phyloP scores from a whole-genome alignment of 2,113 vertebrate species.

The Sinocyclocheilus anshuiensis region DNA sequence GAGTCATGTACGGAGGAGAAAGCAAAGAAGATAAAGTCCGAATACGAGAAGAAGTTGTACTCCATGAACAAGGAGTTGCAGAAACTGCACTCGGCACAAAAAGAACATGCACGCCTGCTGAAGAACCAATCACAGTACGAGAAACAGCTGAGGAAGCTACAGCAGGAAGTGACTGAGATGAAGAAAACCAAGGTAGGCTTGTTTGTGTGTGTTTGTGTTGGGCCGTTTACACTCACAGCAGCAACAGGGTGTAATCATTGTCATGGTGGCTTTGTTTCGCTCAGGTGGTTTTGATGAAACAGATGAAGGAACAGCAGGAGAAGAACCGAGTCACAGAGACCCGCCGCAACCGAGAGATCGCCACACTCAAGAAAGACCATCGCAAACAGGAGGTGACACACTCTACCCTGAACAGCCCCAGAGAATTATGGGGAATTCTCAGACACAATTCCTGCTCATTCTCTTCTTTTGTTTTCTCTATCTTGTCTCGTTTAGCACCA shows the following conservation, averaged over 20 bases:
- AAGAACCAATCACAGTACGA: constrained; percentile 97
- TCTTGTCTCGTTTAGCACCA: constrained; percentile 79
- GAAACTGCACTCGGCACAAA: constrained; percentile 93
- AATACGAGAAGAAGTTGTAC: constrained; percentile 95
- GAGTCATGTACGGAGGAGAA: constrained; percentile 95
- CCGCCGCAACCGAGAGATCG: constrained; percentile 91
- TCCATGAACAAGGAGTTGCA: constrained; percentile 97
- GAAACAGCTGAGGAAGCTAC: constrained; percentile 93
- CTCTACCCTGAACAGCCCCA: background rate
- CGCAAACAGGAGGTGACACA: constrained; percentile 85
- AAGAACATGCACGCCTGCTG: constrained; percentile 91
- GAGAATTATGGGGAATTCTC: background rate
- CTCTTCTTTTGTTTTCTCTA: background rate
- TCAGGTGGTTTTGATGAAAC: constrained; percentile 95
- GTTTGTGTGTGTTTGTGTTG: background rate
- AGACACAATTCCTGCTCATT: background rate
- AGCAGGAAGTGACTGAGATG: constrained; percentile 95
- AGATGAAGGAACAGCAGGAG: constrained; percentile 99
- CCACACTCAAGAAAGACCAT: constrained; percentile 95
- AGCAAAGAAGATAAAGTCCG: constrained; percentile 89
- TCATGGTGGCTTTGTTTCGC: constrained; percentile 27
- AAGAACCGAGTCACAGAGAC: constrained; percentile 85
- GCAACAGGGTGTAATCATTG: background rate
- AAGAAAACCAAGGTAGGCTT: constrained; percentile 92
- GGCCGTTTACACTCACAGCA: background rate